Evolutionary conservation across 92 coral and sea anemone genomes (phyloP), one percentile per base, ranked within the genome.

Genomic region (Virgularia gustaviana): DNA sequence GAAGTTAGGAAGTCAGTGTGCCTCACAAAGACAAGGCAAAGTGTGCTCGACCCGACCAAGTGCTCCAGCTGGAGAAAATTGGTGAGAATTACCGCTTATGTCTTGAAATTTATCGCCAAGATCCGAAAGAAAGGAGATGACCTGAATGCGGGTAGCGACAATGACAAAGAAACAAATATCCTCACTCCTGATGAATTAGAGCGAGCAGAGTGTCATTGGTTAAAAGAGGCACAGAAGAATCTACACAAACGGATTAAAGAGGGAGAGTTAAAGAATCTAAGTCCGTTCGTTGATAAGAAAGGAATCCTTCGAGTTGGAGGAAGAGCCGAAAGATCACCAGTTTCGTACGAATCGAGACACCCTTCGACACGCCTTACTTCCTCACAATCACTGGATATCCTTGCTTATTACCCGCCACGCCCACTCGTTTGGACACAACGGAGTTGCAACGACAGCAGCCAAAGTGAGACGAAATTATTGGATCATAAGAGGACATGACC

Each of bases 251-350:
- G 66, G 33, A 53, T 55, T 25, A 60, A 57, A 27, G 72, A 35
- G 15, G 82, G 75, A 27, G 89, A 85, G 1, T 64, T 49, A n/a
- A 43, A 65, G 2, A 23, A 28, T 1, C 58, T 77, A 1, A 77
- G 79, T 49, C 83, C 87, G 37, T 85, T 57, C 73, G 44, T 25
- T 25, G 78, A 65, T 54, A 45, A 45, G 10, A 61, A 29, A 0
- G 86, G 81, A 23, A 30, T 81, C 5, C 11, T 81, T 37, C 57
- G 84, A 58, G 83, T 78, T 20, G 86, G 84, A 56, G 89, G 85
- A 52, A 49, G 79, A 67, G 88, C 55, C 5, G 71, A 70, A 24
- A 53, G 75, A 31, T 79, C 85, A 10, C 47, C 67, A 3, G 76
- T 74, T 32, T 79, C 85, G 9, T 84, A 70, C 41, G 83, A 79